A percentile compares a stretch with the other conserved stretches of the same genome.
Conservation (phyloP, 2,113 vertebrate genomes). For the Cygnus atratus region DNA sequence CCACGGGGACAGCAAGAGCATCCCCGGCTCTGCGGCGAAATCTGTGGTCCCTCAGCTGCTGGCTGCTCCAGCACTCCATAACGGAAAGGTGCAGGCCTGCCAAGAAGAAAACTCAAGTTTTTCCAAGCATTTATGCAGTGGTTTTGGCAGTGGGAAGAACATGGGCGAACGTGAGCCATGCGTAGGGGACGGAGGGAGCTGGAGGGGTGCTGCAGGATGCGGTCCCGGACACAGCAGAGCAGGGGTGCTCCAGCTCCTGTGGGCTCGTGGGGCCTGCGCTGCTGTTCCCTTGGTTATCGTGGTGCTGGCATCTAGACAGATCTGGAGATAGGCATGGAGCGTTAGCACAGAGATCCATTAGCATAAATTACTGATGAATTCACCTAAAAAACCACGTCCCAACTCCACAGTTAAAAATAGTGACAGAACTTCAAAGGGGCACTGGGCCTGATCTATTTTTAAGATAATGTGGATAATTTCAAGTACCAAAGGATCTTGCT, state of each 20-base stretch:
- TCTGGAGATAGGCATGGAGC: accelerated
- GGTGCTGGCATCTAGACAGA: not conserved
- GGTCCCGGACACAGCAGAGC: not conserved
- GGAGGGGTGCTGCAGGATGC: accelerated
- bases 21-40: not conserved
- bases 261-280: not conserved
- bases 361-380: slow-evolving; percentile 50
- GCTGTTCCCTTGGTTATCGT: not conserved
- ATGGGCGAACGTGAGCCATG: not conserved
- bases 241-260: accelerated
- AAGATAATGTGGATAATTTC: slow-evolving; percentile 47
- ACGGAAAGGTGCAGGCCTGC: not conserved
- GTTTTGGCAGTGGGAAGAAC: not conserved
- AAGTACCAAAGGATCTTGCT: slow-evolving; percentile 24
- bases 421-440: slow-evolving; percentile 63
- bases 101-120: accelerated
- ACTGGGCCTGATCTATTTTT: slow-evolving; percentile 26
- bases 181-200: accelerated
- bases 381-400: slow-evolving; percentile 2
- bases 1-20: too few relatives aligned
- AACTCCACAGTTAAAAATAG: slow-evolving; percentile 1
- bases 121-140: accelerated
- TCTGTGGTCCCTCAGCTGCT: not conserved
- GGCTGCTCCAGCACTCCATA: too few relatives aligned
- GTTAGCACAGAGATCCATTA: not conserved